These are phyloP conservation scores for Aphelinus atriplicis DNA, from an alignment of 1,140 invertebrate species.

Conservation along the genomic window DNA sequence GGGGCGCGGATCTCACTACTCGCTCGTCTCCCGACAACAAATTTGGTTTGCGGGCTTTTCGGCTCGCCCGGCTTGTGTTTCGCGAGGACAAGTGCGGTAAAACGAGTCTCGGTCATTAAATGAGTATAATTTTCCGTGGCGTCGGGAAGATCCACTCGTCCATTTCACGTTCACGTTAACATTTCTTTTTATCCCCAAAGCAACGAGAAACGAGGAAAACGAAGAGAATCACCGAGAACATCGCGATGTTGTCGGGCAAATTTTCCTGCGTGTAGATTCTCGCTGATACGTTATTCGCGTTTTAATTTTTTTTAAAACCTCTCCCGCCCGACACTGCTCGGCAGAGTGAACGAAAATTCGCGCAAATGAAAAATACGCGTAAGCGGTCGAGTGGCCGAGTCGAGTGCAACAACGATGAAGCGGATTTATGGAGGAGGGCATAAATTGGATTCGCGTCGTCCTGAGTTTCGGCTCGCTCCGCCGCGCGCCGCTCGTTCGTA, in stretches of 20 bases:
- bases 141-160: too few species aligned
- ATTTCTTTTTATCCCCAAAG: too few species aligned
- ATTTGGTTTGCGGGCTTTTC: too few species aligned
- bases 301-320: neutral
- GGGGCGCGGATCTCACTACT: conserved; percentile 12
- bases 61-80: too few species aligned
- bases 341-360: too few species aligned
- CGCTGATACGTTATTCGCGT: neutral
- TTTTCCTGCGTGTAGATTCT: conserved; percentile 6
- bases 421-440: conserved; percentile 38
- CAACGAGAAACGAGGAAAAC: conserved; percentile 1
- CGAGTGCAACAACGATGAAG: conserved; percentile 32
- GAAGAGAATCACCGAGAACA: conserved; percentile 5
- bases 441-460: conserved; percentile 39
- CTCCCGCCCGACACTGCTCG: too few species aligned
- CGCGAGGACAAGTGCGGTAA: too few species aligned
- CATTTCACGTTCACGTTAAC: too few species aligned
- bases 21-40: neutral
- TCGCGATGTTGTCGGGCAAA: neutral
- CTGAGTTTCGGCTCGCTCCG: conserved; percentile 17
- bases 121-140: too few species aligned
- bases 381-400: neutral
- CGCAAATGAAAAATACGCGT: conserved; percentile 20
- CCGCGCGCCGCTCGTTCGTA: neutral
- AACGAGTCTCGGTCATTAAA: too few species aligned